Percentiles rank a stretch among this genome's conserved stretches.
Conservation (phyloP, 2,113 vertebrate genomes). For the Microcebus tavaratra region DNA sequence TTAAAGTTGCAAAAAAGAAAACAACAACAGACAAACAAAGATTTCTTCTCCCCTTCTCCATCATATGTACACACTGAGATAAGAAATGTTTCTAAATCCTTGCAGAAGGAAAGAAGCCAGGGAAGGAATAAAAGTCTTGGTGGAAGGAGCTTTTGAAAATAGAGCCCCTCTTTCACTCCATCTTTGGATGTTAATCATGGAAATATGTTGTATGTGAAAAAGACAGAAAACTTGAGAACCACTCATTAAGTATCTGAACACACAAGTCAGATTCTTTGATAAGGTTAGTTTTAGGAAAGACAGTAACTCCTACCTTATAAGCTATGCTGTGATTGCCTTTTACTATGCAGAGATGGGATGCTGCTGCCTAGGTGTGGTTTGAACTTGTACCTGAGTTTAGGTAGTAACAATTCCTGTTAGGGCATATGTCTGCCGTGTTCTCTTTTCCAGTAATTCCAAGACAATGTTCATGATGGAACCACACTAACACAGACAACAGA, state of each 20-base stretch:
- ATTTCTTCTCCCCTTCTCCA: neutral
- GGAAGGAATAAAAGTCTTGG: neutral
- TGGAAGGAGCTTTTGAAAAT: conserved; percentile 20
- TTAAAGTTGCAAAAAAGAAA: neutral
- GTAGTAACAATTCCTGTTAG: neutral
- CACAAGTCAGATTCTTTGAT: neutral
- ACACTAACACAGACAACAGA: neutral
- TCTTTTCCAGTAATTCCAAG: conserved; percentile 42
- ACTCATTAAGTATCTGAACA: neutral
- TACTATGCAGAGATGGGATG: neutral
- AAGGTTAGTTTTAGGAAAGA: neutral
- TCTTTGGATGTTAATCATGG: neutral
- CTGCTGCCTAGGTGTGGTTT: neutral
- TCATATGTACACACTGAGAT: neutral
- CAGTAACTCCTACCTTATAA: neutral
- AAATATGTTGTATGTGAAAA: neutral
- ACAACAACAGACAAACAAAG: neutral
- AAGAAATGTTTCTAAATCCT: neutral
- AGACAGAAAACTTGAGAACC: neutral
- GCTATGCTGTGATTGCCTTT: neutral
- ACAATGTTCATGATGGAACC: neutral
- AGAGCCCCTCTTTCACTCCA: neutral
- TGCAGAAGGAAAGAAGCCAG: neutral
- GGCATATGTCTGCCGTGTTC: neutral
- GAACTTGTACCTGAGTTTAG: neutral